Percentiles rank a stretch among this genome's conserved stretches.
These are phyloP conservation scores for Ceratosolen solmsi DNA, from an alignment of 1,140 invertebrate species.

Conservation along the genomic window DNA sequence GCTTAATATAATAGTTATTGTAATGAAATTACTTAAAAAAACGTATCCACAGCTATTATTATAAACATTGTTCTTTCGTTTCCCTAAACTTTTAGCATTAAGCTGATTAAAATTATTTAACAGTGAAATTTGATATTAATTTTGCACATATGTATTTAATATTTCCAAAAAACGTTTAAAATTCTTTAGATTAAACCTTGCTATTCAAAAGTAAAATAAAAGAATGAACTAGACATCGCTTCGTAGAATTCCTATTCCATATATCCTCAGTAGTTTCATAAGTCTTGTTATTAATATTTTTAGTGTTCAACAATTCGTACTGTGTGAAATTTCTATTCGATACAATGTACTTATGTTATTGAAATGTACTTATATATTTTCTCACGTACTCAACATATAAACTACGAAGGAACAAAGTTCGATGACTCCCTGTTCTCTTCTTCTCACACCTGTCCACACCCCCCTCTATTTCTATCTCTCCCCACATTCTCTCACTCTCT, in stretches of 20 bases:
- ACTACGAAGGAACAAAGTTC: constrained; percentile 12
- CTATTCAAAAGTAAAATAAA: constrained; percentile 20
- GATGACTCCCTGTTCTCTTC: not conserved
- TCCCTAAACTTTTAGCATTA: no score
- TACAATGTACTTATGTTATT: not conserved
- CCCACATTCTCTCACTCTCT: no score
- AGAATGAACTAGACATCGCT: not conserved
- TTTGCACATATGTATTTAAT: no score
- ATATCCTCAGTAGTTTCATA: not conserved
- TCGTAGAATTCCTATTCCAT: constrained; percentile 9
- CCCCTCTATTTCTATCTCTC: not conserved
- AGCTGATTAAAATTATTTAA: no score
- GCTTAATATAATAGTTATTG: no score
- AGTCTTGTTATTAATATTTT: constrained; percentile 36
- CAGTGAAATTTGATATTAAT: no score
- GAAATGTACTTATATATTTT: not conserved
- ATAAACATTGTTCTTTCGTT: no score
- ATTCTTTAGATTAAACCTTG: not conserved
- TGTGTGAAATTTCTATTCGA: constrained; percentile 46
- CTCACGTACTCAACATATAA: constrained; percentile 31
- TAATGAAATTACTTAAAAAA: no score
- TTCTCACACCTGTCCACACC: no score
- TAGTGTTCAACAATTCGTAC: not conserved
- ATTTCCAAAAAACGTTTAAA: no score
- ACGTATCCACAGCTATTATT: no score